A percentile compares a stretch with the other conserved stretches of the same genome.
Evolutionary conservation across 1,140 invertebrate genomes (phyloP).

Genomic region (Ridgeia piscesae): DNA sequence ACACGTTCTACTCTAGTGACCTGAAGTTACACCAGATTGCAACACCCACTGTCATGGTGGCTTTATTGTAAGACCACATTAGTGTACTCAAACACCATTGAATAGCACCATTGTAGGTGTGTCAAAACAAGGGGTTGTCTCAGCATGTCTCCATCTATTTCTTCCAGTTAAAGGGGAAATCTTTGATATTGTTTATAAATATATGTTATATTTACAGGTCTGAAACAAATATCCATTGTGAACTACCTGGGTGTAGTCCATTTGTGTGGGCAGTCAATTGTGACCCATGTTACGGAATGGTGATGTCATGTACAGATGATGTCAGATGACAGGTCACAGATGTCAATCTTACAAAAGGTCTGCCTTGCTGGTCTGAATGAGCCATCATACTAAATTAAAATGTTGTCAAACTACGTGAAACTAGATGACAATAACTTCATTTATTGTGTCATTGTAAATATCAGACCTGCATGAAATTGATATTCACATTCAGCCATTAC

Average conservation of each 20-base stretch:
- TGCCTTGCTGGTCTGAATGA: neutral
- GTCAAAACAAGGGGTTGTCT: no score
- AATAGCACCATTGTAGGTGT: no score
- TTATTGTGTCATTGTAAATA: neutral
- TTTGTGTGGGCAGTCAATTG: neutral
- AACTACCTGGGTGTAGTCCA: neutral
- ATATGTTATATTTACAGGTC: neutral
- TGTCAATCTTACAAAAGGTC: neutral
- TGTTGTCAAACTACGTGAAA: no score
- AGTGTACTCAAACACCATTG: no score
- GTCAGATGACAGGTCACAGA: neutral
- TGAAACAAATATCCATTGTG: no score
- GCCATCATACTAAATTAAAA: no score
- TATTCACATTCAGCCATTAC: neutral
- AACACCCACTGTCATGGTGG: no score
- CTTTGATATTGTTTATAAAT: neutral
- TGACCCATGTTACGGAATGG: neutral
- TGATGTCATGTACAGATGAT: neutral
- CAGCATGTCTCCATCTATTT: neutral
- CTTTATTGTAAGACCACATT: no score
- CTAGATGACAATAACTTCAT: no score
- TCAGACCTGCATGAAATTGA: neutral
- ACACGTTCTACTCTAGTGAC: no score
- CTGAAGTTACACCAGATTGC: no score
- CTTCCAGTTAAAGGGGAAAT: neutral